Base-by-base conservation (phyloP, 1,140 invertebrate species). In the Akabosia matsudoensis region DNA sequence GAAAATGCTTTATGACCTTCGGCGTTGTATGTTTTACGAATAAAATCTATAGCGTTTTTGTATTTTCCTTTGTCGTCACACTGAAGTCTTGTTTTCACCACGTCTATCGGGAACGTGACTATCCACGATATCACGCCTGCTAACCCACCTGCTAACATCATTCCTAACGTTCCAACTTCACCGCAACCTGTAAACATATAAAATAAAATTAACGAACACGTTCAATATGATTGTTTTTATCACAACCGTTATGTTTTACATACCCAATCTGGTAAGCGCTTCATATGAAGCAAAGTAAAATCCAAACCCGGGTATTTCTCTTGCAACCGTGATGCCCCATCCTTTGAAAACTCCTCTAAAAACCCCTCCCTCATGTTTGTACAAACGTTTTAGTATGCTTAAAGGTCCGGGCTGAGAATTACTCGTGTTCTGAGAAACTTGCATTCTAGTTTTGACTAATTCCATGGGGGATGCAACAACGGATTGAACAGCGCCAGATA, bases 71-170 rank as follows among this genome's bases (percentile, higher is more conserved):
- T 79, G 14, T 83, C 87, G 82, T 96, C 92, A 1, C 91, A 90
- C 86, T 97, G 95, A 33, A 96, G 84, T 64, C 94, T 87, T 0
- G 95, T 93, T 83, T 97, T 97, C 7, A 97, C 86, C 0, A 97
- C 92, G 84, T 97, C 96, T 0, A 95, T 83, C 0, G 96, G 96
- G 83, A 96, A 97, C 1, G 91, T 89, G 0, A 93, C 79, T 0
- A 94, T 79, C 96, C 96, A 97, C 0, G 94, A 96, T 0, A 89
- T 82, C 26, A 89, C 88, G n/a, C 95, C 94, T 0, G 94, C 93
- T 0, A 91, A 61, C 3, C 95, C 95, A 24, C 95, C 95, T 0
- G 92, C 92, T 51, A 90, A 82, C 51, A 96, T 86, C 82, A 94
- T 90, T 54, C 85, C 87, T 0, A 85, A 74, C 0, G 90, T 90